These are phyloP conservation scores for Sinopyrophorus schimmeli DNA, from an alignment of 2,888 invertebrate genomes.

Conservation along the genomic window DNA sequence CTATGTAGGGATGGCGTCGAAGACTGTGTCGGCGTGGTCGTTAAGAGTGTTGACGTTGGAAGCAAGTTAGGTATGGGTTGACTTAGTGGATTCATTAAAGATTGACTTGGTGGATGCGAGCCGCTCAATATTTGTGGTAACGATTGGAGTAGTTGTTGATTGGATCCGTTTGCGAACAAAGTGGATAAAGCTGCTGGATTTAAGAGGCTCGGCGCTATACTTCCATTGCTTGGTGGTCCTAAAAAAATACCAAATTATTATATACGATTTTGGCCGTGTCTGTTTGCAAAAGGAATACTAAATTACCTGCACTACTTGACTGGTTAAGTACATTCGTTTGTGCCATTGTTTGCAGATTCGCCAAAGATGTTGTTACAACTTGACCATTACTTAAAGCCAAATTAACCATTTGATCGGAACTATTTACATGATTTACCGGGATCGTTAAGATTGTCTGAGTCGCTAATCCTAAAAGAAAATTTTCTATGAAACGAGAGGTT, in stretches of 20 bases:
- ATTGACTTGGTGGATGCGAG: slow-evolving; percentile 39
- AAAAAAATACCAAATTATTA: no score
- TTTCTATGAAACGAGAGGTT: no score
- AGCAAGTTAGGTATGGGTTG: slow-evolving; percentile 45
- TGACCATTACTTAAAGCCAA: slow-evolving; percentile 83
- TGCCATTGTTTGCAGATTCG: slow-evolving; percentile 77
- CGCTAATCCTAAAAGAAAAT: slow-evolving; percentile 81
- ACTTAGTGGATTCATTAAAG: slow-evolving; percentile 32
- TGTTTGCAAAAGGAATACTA: not conserved
- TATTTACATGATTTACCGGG: slow-evolving; percentile 87
- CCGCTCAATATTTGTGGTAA: slow-evolving; percentile 65
- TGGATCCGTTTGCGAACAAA: slow-evolving; percentile 71
- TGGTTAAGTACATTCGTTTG: slow-evolving; percentile 65
- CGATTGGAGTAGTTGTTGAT: slow-evolving; percentile 76
- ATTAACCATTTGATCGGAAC: slow-evolving; percentile 72
- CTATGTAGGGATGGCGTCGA: slow-evolving; percentile 25
- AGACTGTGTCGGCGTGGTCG: slow-evolving; percentile 34
- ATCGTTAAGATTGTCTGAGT: slow-evolving; percentile 95
- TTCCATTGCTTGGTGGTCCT: slow-evolving; percentile 64
- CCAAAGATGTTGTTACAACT: slow-evolving; percentile 81
- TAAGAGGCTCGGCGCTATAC: slow-evolving; percentile 68
- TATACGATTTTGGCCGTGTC: no score
- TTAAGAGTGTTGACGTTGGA: slow-evolving; percentile 38
- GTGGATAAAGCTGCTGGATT: slow-evolving; percentile 71
- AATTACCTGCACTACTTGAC: slow-evolving; percentile 54